These are phyloP conservation scores for Phalacrocorax brasilianus DNA, from an alignment of 2,113 vertebrate species.

Conservation along the genomic window DNA sequence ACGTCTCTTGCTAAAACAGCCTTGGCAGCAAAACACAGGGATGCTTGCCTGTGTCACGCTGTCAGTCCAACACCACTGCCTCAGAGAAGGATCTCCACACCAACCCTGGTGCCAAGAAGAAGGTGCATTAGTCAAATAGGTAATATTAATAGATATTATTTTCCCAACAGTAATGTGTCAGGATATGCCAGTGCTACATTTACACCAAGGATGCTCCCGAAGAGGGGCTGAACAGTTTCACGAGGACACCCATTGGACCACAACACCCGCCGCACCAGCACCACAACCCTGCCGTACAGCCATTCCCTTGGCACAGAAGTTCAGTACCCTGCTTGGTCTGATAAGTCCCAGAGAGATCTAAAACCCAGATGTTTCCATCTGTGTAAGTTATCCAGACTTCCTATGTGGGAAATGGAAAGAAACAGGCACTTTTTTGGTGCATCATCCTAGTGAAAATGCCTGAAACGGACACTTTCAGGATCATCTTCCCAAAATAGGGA, in stretches of 20 bases:
- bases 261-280: accelerated
- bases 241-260: accelerated
- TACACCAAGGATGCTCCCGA: not conserved
- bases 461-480: not conserved
- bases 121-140: not conserved
- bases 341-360: not conserved
- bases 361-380: not conserved
- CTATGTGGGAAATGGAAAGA: not conserved
- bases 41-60: not conserved
- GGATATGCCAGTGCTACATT: not conserved
- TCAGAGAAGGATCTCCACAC: not conserved
- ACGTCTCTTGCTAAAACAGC: not conserved
- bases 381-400: not conserved
- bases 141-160: not conserved
- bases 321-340: not conserved
- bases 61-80: not conserved
- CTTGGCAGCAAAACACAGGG: not conserved
- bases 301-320: not conserved
- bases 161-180: not conserved
- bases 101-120: not conserved
- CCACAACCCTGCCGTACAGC: not conserved
- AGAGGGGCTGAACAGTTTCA: not conserved
- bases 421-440: not conserved
- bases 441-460: not conserved
- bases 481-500: not conserved